Base-by-base conservation (phyloP, 2,888 invertebrate species). In the Danaus chrysippus region DNA sequence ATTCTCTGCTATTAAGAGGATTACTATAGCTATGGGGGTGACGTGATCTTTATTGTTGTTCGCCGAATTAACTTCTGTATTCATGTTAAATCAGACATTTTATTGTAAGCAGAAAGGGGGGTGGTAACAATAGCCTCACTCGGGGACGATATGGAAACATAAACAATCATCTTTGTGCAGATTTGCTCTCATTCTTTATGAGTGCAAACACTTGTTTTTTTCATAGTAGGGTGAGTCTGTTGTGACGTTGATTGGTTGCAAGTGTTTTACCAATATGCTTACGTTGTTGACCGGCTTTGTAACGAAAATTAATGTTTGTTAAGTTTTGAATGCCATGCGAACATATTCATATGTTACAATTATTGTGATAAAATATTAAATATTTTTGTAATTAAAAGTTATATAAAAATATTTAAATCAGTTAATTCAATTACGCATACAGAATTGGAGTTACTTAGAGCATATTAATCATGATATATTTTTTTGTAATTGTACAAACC, bases 151-250 rank as follows among this genome's bases (percentile, higher is more conserved):
- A 84, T 84, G 81, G 82, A 80, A 87, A 84, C 84, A 86, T 85
- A 87, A 89, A 88, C 87, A 88, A 86, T 87, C 79, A 86, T 86
- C 82, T 81, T 81, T 87, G 87, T 86, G 80, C 83, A 84, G 89
- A 90, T 88, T 89, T 88, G 83, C 84, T 83, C 84, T 84, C 85
- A 86, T 87, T 82, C 85, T 87, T 86, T 87, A 87, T 86, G 85
- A 87, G 86, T 77, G 87, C 86, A 88, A 88, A 88, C 89, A 89
- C 88, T 89, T 82, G 84, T 84, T 75, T 83, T 46, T 86, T 81
- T 82, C 75, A 74, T 77, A 76, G 79, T 71, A 75, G 78, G 76
- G 79, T 73, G 73, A 69, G 71, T 72, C 73, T 76, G 86, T 86
- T 86, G 83, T 87, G 83, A 86, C 83, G 84, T 83, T 83, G 87